Evolutionary conservation across 2,888 invertebrate genomes (phyloP).

Genomic region (Coecobrya sp.): DNA sequence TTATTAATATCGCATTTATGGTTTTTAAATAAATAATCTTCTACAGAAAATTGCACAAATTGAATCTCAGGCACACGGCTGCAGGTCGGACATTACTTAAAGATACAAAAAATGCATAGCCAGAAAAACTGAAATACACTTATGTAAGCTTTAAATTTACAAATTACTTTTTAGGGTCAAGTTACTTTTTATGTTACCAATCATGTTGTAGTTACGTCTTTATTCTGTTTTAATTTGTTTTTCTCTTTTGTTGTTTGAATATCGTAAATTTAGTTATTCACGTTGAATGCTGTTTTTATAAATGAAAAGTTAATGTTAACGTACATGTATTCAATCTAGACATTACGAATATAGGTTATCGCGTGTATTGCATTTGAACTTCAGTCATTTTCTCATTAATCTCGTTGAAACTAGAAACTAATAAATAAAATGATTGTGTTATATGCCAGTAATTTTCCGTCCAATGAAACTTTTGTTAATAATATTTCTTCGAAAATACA

Average conservation of each 20-base stretch:
- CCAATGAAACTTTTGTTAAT: neutral
- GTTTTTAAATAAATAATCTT: neutral
- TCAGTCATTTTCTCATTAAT: neutral
- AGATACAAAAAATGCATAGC: neutral
- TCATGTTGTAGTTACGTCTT: neutral
- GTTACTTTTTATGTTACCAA: neutral
- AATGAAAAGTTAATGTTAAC: neutral
- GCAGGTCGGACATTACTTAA: conserved; percentile 33
- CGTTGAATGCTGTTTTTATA: neutral
- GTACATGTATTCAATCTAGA: neutral
- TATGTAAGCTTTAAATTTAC: conserved; percentile 11
- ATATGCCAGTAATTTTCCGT: neutral
- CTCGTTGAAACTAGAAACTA: neutral
- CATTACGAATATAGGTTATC: neutral
- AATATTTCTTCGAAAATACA: neutral
- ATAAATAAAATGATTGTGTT: neutral
- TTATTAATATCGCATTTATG: neutral
- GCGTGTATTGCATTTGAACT: neutral
- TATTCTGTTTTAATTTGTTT: no score
- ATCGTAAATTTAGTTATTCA: neutral
- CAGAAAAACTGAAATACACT: neutral
- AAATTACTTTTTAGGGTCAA: neutral
- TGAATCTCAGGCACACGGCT: conserved; percentile 3
- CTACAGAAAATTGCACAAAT: neutral
- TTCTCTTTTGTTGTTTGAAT: neutral